Conservation (phyloP, 2,113 vertebrate genomes). For the Eolophus roseicapilla region DNA sequence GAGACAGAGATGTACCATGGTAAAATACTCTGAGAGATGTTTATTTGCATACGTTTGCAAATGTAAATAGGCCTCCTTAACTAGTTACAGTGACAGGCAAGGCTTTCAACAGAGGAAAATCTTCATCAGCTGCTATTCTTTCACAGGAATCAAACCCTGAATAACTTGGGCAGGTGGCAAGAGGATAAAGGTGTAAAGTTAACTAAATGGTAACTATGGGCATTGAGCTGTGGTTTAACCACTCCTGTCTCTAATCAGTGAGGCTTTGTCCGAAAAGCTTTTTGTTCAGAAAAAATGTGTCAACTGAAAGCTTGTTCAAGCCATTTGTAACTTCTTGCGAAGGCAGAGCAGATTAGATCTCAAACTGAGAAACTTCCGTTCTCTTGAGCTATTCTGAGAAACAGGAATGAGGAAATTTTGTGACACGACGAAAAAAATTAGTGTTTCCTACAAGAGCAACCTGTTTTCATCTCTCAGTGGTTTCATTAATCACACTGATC, state of each 20-base stretch:
- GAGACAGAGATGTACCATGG: neutral
- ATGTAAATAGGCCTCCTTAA: neutral
- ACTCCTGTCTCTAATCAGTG: neutral
- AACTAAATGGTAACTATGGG: neutral
- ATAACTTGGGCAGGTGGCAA: neutral
- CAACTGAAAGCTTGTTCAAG: conserved; percentile 8
- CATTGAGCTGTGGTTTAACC: neutral
- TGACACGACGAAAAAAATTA: neutral
- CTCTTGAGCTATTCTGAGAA: conserved; percentile 63
- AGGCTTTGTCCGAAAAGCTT: neutral
- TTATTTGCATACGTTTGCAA: neutral
- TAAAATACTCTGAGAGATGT: neutral
- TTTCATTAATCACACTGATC: neutral
- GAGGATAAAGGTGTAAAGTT: neutral
- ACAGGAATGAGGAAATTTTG: conserved; percentile 55
- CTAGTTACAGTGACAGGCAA: neutral
- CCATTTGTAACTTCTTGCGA: conserved; percentile 41
- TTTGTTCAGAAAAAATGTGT: neutral
- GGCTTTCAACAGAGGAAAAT: neutral
- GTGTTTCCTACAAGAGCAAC: neutral
- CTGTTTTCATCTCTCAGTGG: neutral
- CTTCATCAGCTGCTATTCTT: neutral
- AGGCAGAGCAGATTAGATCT: conserved; percentile 63
- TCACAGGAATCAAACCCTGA: neutral
- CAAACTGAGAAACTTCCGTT: conserved; percentile 53